Evolutionary conservation across 2,113 vertebrate species (phyloP).

Genomic region (Psephotus haematonotus): DNA sequence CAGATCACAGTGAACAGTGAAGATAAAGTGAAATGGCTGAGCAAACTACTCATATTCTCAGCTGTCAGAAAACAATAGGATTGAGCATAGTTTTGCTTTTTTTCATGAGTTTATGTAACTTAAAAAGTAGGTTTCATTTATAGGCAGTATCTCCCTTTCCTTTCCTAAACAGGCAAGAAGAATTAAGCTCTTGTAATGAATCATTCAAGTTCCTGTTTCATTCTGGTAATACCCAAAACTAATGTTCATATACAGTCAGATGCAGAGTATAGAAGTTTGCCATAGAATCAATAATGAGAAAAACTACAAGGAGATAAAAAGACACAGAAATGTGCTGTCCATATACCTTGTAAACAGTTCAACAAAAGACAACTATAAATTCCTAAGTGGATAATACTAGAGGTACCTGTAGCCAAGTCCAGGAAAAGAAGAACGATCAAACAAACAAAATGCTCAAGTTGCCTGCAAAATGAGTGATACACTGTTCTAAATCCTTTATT

Average conservation of each 20-base stretch:
- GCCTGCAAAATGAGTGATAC: constrained; percentile 22
- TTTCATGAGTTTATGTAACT: neutral
- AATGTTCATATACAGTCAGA: neutral
- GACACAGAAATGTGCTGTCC: neutral
- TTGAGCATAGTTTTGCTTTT: neutral
- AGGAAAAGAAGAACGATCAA: neutral
- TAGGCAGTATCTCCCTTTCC: neutral
- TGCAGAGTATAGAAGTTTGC: neutral
- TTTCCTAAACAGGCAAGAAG: neutral
- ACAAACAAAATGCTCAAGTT: neutral
- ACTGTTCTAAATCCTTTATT: constrained; percentile 28
- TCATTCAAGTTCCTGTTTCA: neutral
- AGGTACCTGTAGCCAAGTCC: neutral
- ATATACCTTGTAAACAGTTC: neutral
- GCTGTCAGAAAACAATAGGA: neutral
- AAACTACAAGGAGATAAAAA: neutral
- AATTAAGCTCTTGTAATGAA: neutral
- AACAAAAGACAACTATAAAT: neutral
- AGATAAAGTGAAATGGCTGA: neutral
- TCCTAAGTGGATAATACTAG: neutral
- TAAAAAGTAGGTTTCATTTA: neutral
- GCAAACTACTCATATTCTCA: neutral
- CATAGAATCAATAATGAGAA: neutral
- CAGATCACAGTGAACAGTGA: neutral
- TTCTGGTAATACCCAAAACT: neutral